Conservation (phyloP, 2,797 vertebrate species). For the Sebastes matsubarae region DNA sequence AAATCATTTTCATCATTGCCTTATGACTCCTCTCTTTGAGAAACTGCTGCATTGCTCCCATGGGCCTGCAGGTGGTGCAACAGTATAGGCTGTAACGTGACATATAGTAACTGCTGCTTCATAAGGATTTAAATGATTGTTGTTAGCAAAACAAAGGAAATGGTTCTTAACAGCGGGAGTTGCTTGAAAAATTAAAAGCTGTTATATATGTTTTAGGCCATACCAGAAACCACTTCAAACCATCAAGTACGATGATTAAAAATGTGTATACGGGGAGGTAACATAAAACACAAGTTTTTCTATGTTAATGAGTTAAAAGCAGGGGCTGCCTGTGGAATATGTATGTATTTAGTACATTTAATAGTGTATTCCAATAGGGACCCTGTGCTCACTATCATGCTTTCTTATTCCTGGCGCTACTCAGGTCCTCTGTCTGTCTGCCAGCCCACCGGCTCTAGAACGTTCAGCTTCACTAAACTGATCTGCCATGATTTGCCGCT, state of each 20-base stretch:
- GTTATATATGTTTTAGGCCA: neutral
- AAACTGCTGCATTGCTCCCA: slow-evolving; percentile 59
- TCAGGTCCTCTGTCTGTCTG: slow-evolving; percentile 67
- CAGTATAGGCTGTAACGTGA: slow-evolving; percentile 66
- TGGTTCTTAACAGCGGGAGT: slow-evolving; percentile 27
- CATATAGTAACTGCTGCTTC: slow-evolving; percentile 44
- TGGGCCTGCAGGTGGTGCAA: slow-evolving; percentile 83
- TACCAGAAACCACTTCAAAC: slow-evolving; percentile 3
- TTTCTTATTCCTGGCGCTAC: slow-evolving; percentile 56
- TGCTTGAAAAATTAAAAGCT: slow-evolving; percentile 5
- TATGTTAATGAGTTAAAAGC: neutral
- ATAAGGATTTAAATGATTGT: slow-evolving; percentile 60
- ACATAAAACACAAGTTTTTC: neutral
- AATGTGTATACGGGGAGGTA: neutral
- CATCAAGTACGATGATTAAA: neutral
- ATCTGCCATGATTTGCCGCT: slow-evolving; percentile 83
- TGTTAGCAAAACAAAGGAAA: slow-evolving; percentile 58
- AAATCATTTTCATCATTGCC: neutral
- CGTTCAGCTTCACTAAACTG: slow-evolving; percentile 83
- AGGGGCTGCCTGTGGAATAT: slow-evolving; percentile 8
- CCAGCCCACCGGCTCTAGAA: slow-evolving; percentile 72
- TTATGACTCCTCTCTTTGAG: neutral
- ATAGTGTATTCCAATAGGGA: slow-evolving; percentile 16
- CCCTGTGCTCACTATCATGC: slow-evolving; percentile 43
- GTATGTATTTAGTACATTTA: slow-evolving; percentile 28